These are phyloP conservation scores for Apamea sordens DNA, from an alignment of 2,888 invertebrate species.

Conservation along the genomic window DNA sequence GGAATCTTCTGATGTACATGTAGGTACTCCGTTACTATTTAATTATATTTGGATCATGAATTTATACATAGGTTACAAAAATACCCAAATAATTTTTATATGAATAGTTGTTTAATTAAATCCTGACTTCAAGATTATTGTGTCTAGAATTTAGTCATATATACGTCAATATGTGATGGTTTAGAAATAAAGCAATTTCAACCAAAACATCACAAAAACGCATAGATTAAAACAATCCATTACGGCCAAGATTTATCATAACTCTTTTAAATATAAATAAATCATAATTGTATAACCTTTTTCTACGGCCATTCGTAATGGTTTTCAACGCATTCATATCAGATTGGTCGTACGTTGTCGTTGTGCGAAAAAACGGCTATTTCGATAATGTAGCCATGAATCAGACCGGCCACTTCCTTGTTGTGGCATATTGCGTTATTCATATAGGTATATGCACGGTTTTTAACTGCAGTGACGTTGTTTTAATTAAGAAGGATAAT, in stretches of 20 bases:
- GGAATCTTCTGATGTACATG: too few species aligned
- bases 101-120: not conserved
- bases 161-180: not conserved
- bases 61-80: too few species aligned
- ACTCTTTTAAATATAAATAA: conserved; percentile 27
- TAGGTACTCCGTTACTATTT: too few species aligned
- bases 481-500: conserved; percentile 26
- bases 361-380: conserved; percentile 38
- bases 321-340: conserved; percentile 32
- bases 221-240: conserved; percentile 21
- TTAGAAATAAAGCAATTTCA: not conserved
- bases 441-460: conserved; percentile 13
- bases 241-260: conserved; percentile 19
- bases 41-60: not conserved
- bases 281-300: conserved; percentile 36
- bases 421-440: conserved; percentile 13
- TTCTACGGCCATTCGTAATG: conserved; percentile 55
- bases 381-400: conserved; percentile 39
- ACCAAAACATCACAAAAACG: conserved; percentile 4
- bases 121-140: not conserved
- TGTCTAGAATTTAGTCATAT: not conserved
- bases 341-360: conserved; percentile 36
- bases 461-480: conserved; percentile 16
- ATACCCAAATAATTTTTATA: too few species aligned
- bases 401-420: conserved; percentile 47